A percentile compares a stretch with the other conserved stretches of the same genome.
These are phyloP conservation scores for Podarcis cretensis DNA, from an alignment of 2,113 vertebrate genomes.

Conservation along the genomic window DNA sequence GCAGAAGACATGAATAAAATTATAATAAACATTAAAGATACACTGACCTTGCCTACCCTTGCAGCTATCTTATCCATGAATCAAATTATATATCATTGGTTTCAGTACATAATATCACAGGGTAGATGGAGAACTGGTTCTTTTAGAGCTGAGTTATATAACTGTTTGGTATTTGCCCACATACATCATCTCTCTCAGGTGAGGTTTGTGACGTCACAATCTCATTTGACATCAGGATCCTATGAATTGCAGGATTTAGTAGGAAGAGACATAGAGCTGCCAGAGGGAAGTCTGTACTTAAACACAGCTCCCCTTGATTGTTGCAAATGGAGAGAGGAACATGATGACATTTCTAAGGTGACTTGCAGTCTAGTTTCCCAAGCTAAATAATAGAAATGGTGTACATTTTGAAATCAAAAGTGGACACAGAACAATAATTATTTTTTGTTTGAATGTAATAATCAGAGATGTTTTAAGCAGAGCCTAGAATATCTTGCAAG, in stretches of 20 bases:
- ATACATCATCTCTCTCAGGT: conserved; percentile 14
- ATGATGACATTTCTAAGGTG: conserved; percentile 44
- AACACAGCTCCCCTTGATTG: conserved; percentile 35
- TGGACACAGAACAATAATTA: neutral
- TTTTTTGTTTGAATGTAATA: neutral
- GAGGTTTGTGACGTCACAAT: conserved; percentile 36
- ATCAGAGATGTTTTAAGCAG: neutral
- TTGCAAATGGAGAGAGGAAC: conserved; percentile 41
- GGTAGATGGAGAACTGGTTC: neutral
- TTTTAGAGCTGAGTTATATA: conserved; percentile 1
- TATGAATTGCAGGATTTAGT: conserved; percentile 16
- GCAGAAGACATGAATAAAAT: neutral
- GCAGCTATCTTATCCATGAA: neutral
- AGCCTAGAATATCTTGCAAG: neutral
- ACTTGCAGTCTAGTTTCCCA: neutral
- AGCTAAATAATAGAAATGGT: neutral
- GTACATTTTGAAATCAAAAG: neutral
- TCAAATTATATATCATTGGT: neutral
- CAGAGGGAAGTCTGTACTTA: conserved; percentile 41
- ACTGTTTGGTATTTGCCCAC: neutral
- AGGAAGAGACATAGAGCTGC: conserved; percentile 31
- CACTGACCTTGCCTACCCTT: neutral
- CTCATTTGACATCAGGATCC: conserved; percentile 39
- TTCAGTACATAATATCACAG: neutral
- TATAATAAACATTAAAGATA: neutral